Evolutionary conservation across 2,797 vertebrate species (phyloP).

Genomic region (Semaprochilodus insignis): DNA sequence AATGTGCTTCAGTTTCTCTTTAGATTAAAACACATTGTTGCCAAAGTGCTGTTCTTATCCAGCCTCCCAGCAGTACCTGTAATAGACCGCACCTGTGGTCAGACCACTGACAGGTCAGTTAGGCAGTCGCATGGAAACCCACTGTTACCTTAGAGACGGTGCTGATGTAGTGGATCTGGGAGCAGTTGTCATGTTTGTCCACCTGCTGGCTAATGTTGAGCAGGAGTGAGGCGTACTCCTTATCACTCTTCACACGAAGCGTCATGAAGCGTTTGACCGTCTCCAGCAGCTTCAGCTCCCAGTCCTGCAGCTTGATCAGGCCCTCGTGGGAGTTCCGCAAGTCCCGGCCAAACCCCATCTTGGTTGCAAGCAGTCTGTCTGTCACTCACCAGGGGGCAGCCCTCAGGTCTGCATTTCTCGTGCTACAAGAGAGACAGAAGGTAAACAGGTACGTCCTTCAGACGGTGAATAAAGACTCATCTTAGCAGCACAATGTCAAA

Average conservation of each 20-base stretch:
- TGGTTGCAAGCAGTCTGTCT: conserved; percentile 64
- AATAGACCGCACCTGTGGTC: background rate
- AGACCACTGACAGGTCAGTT: background rate
- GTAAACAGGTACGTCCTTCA: background rate
- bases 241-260: conserved; percentile 94
- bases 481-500: background rate
- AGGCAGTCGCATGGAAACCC: background rate
- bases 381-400: conserved; percentile 62
- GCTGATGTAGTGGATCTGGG: conserved; percentile 89
- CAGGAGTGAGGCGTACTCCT: conserved; percentile 93
- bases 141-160: conserved; percentile 90
- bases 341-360: conserved; percentile 97
- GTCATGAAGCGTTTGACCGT: conserved; percentile 97
- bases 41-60: background rate
- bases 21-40: too few relatives aligned
- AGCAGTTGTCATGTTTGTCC: conserved; percentile 88
- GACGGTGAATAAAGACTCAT: background rate
- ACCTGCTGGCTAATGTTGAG: conserved; percentile 95
- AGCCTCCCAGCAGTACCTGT: background rate
- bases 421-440: conserved; percentile 7
- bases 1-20: too few relatives aligned
- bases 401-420: conserved; percentile 78
- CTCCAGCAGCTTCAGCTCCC: conserved; percentile 94
- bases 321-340: conserved; percentile 94
- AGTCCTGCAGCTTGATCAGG: conserved; percentile 95